These are phyloP conservation scores for Sorex maritimensis DNA, from an alignment of 2,797 vertebrate genomes.

Conservation along the genomic window DNA sequence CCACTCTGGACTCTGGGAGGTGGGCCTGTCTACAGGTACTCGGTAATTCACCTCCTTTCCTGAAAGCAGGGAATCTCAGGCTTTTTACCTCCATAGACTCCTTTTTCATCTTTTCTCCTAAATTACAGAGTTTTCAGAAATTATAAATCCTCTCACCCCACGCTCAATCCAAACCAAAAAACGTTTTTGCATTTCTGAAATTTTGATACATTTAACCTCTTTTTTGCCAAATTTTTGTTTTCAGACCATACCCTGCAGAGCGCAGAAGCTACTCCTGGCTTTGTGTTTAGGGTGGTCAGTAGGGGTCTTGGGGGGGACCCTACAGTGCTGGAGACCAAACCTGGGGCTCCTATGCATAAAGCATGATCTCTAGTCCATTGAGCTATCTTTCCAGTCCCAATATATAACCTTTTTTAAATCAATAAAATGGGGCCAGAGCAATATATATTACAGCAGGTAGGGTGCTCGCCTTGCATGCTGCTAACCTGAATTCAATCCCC, in stretches of 20 bases:
- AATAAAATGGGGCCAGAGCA: background rate
- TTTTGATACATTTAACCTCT: slow-evolving; percentile 3
- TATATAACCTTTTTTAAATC: slow-evolving; percentile 28
- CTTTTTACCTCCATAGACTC: slow-evolving; percentile 21
- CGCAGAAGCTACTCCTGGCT: no score
- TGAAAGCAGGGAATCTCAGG: background rate
- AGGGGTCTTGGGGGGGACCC: no score
- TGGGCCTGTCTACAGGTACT: background rate
- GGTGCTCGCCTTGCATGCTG: no score
- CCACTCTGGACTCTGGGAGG: background rate
- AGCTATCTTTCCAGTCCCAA: no score
- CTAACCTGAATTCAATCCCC: no score
- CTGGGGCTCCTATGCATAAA: no score
- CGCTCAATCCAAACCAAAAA: background rate
- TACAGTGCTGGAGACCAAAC: no score
- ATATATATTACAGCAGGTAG: no score
- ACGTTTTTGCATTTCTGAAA: background rate
- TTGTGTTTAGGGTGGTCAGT: no score
- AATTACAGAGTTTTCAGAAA: background rate
- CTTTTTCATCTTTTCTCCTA: background rate
- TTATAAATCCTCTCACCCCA: no score
- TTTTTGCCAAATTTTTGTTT: background rate
- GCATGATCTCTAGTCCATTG: no score
- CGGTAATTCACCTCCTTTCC: background rate
- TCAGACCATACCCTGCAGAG: no score